Evolutionary conservation across 2,888 invertebrate species (phyloP).

Genomic region (Spisula subtruncata): DNA sequence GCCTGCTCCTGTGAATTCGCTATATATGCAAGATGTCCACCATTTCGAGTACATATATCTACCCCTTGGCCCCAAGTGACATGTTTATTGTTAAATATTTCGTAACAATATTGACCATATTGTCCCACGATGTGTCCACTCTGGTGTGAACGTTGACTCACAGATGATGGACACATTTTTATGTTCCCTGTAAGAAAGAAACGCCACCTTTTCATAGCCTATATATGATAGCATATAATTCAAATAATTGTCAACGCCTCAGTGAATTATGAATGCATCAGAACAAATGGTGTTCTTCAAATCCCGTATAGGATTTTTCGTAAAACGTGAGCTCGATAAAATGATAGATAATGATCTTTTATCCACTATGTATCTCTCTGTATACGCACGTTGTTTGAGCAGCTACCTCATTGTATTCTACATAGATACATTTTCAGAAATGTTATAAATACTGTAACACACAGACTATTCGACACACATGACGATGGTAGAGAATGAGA

Average conservation of each 20-base stretch:
- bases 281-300: too few species aligned
- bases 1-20: slow-evolving; percentile 46
- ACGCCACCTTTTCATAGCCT: not conserved
- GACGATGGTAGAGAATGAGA: too few species aligned
- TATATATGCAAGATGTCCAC: slow-evolving; percentile 57
- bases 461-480: too few species aligned
- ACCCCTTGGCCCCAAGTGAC: slow-evolving; percentile 52
- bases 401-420: too few species aligned
- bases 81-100: slow-evolving; percentile 32
- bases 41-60: slow-evolving; percentile 28
- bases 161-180: not conserved
- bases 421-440: too few species aligned
- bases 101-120: slow-evolving; percentile 53
- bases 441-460: too few species aligned
- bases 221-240: too few species aligned
- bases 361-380: too few species aligned
- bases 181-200: not conserved
- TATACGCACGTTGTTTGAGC: too few species aligned
- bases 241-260: not conserved
- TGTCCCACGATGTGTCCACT: slow-evolving; percentile 43
- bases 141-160: not conserved
- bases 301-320: too few species aligned
- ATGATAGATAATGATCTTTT: too few species aligned
- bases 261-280: not conserved
- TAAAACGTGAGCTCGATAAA: too few species aligned